Evolutionary conservation across 1,140 invertebrate genomes (phyloP), one percentile per base, ranked within the genome.

Genomic region (Stegodyphus dumicola): DNA sequence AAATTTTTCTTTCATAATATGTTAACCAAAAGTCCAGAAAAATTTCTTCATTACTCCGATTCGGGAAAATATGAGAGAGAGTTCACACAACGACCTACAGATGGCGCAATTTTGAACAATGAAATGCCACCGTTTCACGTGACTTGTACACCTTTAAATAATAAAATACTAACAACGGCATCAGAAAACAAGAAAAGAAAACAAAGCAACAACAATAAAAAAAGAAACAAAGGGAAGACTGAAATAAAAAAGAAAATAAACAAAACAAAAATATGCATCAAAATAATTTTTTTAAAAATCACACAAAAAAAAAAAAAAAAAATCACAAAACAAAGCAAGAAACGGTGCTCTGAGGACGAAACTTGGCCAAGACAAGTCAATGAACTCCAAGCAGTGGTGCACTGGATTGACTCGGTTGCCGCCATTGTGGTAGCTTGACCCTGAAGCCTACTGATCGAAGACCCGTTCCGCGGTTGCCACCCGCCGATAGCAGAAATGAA

Each of bases 401-500:
- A 70, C 71, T 65, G 70, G 60, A 75, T 75, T 60, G 70, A 11
- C 56, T 60, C 56, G 15, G 15, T 15, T 18, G 52, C 15, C 48
- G 53, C 17, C 78, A 75, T 83, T 83, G 80, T 83, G 67, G 69
- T 66, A 66, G 80, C 80, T 83, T 85, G 81, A 85, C 81, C 81
- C 74, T 85, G 74, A 85, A 77, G 81, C 81, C 73, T 77, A 85
- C 73, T 85, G 81, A 85, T 85, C 81, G 73, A 5, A 67, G 64
- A 18, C 13, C 53, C 13, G 52, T 67, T n/a, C 70, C 7, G n/a
- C 70, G 10, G 18, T 75, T 83, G 69, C 80, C 80, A 66, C 78
- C 78, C 78, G 78, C 56, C 52, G 78, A 64, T 64, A 60, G 70
- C 7, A 7, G 64, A 15, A 64, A 53, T 15, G 51, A 52, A n/a